A percentile compares a stretch with the other conserved stretches of the same genome.
These are phyloP conservation scores for Iphiclides podalirius DNA, from an alignment of 2,888 invertebrate species.

Conservation along the genomic window DNA sequence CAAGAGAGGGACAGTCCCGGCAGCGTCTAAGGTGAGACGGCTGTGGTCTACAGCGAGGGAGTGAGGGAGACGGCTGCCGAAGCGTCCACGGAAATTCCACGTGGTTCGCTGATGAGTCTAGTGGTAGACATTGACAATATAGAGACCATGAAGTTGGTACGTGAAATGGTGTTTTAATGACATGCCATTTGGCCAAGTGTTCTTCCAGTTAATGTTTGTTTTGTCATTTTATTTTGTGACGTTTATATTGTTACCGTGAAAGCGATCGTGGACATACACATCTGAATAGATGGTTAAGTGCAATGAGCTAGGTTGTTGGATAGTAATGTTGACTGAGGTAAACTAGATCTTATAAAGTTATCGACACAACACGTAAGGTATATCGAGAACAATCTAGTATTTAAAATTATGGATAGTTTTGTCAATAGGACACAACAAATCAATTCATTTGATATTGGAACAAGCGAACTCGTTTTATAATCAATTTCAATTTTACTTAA, in stretches of 20 bases:
- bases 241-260: neutral
- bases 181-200: constrained; percentile 6
- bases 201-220: constrained; percentile 6
- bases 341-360: neutral
- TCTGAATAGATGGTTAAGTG: neutral
- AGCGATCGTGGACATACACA: neutral
- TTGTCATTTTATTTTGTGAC: neutral
- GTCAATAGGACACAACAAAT: too few relatives aligned
- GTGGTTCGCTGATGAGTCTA: too few relatives aligned
- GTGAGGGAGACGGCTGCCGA: too few relatives aligned
- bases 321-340: neutral
- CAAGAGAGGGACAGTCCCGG: constrained; percentile 68
- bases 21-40: constrained; percentile 51
- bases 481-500: too few relatives aligned
- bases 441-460: too few relatives aligned
- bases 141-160: neutral
- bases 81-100: too few relatives aligned
- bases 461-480: too few relatives aligned
- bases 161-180: neutral
- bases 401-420: neutral
- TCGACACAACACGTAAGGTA: neutral
- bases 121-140: neutral
- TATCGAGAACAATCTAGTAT: neutral
- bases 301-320: neutral
- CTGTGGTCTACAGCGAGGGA: too few relatives aligned